Evolutionary conservation across 2,888 invertebrate genomes (phyloP).

Genomic region (Mactromeris polynyma): DNA sequence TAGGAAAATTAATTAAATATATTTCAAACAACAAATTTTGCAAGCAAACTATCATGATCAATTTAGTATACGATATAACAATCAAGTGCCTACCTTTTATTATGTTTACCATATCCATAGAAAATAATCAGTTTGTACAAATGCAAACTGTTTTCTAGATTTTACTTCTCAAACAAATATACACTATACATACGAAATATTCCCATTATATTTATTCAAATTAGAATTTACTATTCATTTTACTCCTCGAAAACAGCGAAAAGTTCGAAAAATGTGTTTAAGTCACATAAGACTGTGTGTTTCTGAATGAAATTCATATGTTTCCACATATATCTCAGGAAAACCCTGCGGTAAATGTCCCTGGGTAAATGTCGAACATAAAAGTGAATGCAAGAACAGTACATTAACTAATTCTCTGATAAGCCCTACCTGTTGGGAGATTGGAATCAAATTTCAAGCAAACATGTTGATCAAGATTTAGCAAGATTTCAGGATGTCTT

Average conservation of each 20-base stretch:
- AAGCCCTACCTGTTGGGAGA: slow-evolving; percentile 30
- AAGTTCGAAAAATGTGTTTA: neutral
- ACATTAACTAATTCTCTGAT: slow-evolving; percentile 24
- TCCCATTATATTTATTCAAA: neutral
- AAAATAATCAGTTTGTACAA: neutral
- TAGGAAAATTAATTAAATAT: too few relatives aligned
- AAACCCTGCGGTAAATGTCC: too few relatives aligned
- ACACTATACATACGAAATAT: neutral
- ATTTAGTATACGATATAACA: too few relatives aligned
- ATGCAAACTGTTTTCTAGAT: neutral
- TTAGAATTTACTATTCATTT: neutral
- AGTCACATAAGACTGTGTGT: neutral
- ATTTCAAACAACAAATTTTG: too few relatives aligned
- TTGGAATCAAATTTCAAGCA: neutral
- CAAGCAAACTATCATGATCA: too few relatives aligned
- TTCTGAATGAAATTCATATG: neutral
- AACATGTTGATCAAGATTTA: slow-evolving; percentile 9
- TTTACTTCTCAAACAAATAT: neutral
- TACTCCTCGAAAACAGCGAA: neutral
- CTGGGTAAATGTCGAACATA: neutral
- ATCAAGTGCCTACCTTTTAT: neutral
- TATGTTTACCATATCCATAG: neutral
- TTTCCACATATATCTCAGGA: too few relatives aligned
- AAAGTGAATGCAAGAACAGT: slow-evolving; percentile 1
- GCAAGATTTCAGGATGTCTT: neutral